phyloP scores from a whole-genome alignment of 1,140 invertebrate species.

The Polyergus mexicanus region DNA sequence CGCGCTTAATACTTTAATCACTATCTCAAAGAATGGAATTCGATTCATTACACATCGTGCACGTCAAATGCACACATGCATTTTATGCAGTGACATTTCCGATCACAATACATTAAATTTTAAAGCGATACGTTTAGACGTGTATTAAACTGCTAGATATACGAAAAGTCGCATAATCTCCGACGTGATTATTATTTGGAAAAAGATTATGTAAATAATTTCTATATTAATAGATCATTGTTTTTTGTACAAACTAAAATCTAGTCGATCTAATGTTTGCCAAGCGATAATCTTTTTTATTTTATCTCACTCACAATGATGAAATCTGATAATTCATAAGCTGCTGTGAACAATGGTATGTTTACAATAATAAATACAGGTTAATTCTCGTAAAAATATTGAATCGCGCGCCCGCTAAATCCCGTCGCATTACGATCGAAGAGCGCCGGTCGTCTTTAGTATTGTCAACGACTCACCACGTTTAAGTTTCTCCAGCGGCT shows the following conservation, averaged over 20 bases:
- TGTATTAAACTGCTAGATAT: background rate
- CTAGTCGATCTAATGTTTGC: background rate
- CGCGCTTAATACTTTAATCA: slow-evolving; percentile 38
- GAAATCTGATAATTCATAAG: background rate
- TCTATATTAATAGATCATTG: background rate
- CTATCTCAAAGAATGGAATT: slow-evolving; percentile 21
- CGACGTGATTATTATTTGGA: background rate
- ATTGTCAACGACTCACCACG: slow-evolving; percentile 89
- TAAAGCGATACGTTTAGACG: background rate
- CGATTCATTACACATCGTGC: background rate
- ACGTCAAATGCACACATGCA: background rate
- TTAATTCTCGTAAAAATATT: background rate
- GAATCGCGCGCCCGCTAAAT: background rate
- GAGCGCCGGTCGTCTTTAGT: slow-evolving; percentile 20
- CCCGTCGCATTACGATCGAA: background rate
- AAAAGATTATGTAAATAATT: slow-evolving; percentile 1
- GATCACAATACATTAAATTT: slow-evolving; percentile 5
- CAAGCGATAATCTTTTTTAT: background rate
- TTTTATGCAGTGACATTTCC: background rate
- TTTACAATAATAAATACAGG: background rate
- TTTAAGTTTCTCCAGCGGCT: slow-evolving; percentile 94
- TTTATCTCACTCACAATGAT: background rate
- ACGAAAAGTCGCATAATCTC: background rate
- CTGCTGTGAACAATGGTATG: background rate
- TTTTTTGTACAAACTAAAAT: background rate